Conservation (phyloP, 1,140 invertebrate genomes). For the Saxidomus purpurata region DNA sequence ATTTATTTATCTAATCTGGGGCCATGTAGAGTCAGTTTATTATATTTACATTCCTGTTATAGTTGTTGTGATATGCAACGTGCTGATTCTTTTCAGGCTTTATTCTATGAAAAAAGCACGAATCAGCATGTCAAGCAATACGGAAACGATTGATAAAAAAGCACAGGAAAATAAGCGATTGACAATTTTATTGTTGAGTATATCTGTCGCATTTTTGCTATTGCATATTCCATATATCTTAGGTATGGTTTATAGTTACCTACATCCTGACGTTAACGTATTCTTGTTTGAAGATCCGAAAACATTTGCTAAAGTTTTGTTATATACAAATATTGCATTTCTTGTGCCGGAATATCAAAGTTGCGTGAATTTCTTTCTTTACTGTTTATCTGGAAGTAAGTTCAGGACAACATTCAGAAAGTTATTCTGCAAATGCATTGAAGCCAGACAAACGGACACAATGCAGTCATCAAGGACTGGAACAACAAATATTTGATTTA, state of each 20-base stretch:
- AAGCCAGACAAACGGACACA: not conserved
- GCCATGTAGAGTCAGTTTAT: not conserved
- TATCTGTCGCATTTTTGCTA: not conserved
- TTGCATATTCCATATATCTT: not conserved
- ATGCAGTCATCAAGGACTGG: not conserved
- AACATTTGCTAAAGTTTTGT: not conserved
- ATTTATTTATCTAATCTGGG: not conserved
- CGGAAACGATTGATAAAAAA: slow-evolving; percentile 11
- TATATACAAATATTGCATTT: not conserved
- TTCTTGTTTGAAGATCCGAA: not conserved
- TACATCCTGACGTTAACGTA: not conserved
- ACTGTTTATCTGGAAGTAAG: not conserved
- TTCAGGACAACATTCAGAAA: not conserved
- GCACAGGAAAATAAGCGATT: not conserved
- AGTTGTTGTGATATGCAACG: not conserved
- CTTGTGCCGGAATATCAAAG: slow-evolving; percentile 2
- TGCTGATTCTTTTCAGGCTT: not conserved
- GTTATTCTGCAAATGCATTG: not conserved
- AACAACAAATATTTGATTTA: not conserved
- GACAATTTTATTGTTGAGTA: not conserved
- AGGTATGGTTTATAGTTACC: not conserved
- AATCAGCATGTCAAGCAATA: not conserved
- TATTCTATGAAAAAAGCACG: not conserved
- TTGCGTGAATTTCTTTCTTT: slow-evolving; percentile 21
- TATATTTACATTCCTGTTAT: slow-evolving; percentile 4